A percentile compares a stretch with the other conserved stretches of the same genome.
Conservation (phyloP, 2,113 vertebrate genomes). For the Psittacula cyanocephala region DNA sequence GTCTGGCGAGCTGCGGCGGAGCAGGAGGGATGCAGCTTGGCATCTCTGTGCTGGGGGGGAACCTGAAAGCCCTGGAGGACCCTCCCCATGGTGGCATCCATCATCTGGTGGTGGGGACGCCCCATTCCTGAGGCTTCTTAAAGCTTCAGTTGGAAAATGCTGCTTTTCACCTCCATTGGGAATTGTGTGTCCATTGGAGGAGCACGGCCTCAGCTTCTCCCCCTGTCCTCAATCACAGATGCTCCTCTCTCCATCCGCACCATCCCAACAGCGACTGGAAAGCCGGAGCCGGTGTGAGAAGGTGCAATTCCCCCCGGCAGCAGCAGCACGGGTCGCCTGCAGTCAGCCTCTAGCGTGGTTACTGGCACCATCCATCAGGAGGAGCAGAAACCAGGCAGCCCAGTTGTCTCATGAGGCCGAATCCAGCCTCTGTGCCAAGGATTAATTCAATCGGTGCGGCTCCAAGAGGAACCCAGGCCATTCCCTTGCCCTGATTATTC, state of each 20-base stretch:
- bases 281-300: not conserved
- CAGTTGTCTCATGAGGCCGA: not conserved
- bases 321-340: not conserved
- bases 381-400: not conserved
- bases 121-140: not conserved
- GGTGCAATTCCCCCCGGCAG: not conserved
- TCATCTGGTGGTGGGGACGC: not conserved
- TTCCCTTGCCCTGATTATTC: not conserved
- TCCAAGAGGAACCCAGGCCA: not conserved
- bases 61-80: not conserved
- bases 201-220: accelerated
- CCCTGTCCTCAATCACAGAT: not conserved
- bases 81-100: not conserved
- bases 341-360: not conserved
- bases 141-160: not conserved
- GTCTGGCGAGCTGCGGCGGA: accelerated
- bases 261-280: not conserved
- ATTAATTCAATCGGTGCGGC: not conserved
- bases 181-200: accelerated
- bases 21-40: not conserved
- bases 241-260: not conserved
- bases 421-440: not conserved
- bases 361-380: not conserved
- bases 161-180: not conserved
- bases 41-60: not conserved